Base-by-base conservation (phyloP, 2,797 vertebrate genomes). In the Setipinna tenuifilis region DNA sequence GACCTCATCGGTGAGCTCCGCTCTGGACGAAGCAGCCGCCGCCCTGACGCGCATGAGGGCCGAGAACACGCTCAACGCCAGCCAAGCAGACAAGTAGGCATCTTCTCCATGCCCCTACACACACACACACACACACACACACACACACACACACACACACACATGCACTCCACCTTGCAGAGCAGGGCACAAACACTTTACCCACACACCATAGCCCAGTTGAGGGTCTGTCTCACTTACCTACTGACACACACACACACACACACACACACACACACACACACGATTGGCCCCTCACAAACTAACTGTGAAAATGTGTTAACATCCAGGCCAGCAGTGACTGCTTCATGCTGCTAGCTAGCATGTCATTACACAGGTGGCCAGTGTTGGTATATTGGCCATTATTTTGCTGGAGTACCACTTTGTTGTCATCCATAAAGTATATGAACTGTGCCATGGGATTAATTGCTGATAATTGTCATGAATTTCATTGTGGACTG, bases 1-100 rank as follows among this genome's bases (percentile, higher is more conserved):
- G 95, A 99, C 98, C 0, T 99, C 98, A 54, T 99, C 98, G 7
- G 98, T 99, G 93, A 99, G 98, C 94, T 99, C 98, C 85, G 98
- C 98, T 0, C 95, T 99, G 95, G 98, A 99, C 83, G 98, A 99
- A 94, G 98, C 98, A 78, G 98, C 98, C 6, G 98, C 98, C 12
- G 98, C 98, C 82, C 94, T 99, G 92, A 99, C 98, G 0, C 97
- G 98, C 1, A 99, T 99, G 98, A 97, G 98, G 94, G 98, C 98
- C 21, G 98, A 99, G 95, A 99, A 98, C 93, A 98, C 96, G 88
- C 97, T 99, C 92, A 99, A 95, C 91, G 96, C 97, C 90, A 97
- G 97, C 88, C 98, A 99, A 95, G 97, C 97, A 84, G 98, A 99
- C 96, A 99, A 99, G 98, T 99, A 98, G 88, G 98, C 97, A 93